These are phyloP conservation scores for Nemotelus pantherinus DNA, from an alignment of 2,888 invertebrate genomes.

Conservation along the genomic window DNA sequence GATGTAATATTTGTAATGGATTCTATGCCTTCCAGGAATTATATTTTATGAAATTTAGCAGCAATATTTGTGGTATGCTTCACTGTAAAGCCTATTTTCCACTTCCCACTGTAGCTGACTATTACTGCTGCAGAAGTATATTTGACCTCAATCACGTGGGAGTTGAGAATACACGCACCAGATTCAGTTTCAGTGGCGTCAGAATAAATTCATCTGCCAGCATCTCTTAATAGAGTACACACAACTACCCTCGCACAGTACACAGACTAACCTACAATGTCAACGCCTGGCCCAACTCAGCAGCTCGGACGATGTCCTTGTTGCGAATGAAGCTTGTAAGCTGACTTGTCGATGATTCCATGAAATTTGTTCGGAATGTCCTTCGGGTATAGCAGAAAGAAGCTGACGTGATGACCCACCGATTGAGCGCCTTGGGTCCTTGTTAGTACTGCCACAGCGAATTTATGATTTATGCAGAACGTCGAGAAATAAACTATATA, in stretches of 20 bases:
- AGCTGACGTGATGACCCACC: slow-evolving; percentile 13
- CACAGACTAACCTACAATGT: background rate
- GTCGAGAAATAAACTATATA: background rate
- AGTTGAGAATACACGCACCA: background rate
- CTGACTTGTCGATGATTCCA: slow-evolving; percentile 2
- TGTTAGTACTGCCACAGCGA: slow-evolving; percentile 16
- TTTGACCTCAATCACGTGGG: slow-evolving; percentile 27
- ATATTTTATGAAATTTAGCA: too few relatives aligned
- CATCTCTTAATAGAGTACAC: background rate
- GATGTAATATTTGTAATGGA: too few relatives aligned
- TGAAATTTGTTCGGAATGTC: slow-evolving; percentile 33
- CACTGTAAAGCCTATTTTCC: background rate
- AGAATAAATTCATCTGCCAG: slow-evolving; percentile 10
- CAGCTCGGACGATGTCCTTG: background rate
- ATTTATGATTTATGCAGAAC: slow-evolving; percentile 34
- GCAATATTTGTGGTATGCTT: background rate
- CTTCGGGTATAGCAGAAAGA: slow-evolving; percentile 13
- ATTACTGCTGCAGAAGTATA: slow-evolving; percentile 5
- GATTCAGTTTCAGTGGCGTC: slow-evolving; percentile 36
- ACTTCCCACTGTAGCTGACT: background rate
- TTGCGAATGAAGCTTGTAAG: background rate
- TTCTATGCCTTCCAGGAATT: too few relatives aligned
- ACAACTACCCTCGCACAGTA: background rate
- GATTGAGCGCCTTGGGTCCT: slow-evolving; percentile 27
- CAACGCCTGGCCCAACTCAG: background rate